Percentiles rank a stretch among this genome's conserved stretches.
These are phyloP conservation scores for Zaprionus africanus DNA, from an alignment of 1,140 invertebrate genomes.

Conservation along the genomic window DNA sequence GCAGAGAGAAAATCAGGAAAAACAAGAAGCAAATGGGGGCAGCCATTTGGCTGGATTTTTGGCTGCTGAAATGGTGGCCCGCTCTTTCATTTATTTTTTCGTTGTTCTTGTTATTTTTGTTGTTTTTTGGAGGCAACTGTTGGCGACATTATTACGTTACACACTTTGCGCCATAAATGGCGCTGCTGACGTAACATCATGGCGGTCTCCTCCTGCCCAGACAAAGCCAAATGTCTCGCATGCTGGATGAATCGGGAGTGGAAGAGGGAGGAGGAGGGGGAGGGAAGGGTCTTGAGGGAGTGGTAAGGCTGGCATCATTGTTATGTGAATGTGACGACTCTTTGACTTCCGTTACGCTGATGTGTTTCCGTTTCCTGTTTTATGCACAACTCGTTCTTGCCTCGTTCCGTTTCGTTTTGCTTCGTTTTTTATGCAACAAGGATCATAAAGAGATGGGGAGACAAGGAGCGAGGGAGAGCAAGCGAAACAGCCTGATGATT, in stretches of 20 bases:
- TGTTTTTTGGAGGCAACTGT: constrained; percentile 66
- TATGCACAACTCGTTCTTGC: constrained; percentile 69
- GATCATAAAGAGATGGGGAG: constrained; percentile 52
- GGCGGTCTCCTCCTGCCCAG: constrained; percentile 38
- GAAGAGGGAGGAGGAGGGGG: too few relatives aligned
- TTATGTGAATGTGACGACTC: constrained; percentile 84
- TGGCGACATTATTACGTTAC: constrained; percentile 80
- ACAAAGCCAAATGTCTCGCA: constrained; percentile 44
- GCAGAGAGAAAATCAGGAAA: constrained; percentile 9
- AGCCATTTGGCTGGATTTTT: constrained; percentile 23
- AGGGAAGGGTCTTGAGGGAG: constrained; percentile 21
- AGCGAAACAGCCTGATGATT: constrained; percentile 63
- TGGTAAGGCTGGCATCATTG: constrained; percentile 66
- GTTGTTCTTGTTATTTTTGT: constrained; percentile 6
- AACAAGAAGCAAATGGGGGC: constrained; percentile 36
- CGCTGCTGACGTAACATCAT: constrained; percentile 62
- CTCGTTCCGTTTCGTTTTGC: constrained; percentile 28
- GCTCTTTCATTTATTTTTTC: constrained; percentile 37
- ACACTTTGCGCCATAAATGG: constrained; percentile 81
- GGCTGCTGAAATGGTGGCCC: constrained; percentile 42
- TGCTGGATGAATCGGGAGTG: not conserved
- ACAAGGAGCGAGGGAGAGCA: not conserved
- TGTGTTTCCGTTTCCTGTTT: constrained; percentile 84
- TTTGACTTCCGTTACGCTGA: constrained; percentile 84
- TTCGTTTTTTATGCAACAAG: constrained; percentile 60